phyloP scores from a whole-genome alignment of 2,888 invertebrate species.

The Ichneumoninae sp. region DNA sequence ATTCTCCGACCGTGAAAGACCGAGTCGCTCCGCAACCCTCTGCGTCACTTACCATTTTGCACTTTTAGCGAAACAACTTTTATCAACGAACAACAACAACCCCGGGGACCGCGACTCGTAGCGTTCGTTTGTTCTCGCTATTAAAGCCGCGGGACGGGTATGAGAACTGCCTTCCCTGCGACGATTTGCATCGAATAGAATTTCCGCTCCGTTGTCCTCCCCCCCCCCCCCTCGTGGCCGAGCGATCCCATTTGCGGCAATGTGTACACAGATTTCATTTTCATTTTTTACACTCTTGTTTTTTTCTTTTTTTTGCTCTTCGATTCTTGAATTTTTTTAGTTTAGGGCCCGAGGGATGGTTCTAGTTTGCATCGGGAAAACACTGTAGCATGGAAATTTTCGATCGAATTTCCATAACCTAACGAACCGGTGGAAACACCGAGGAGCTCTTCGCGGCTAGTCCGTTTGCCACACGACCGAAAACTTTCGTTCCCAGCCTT shows the following conservation, averaged over 20 bases:
- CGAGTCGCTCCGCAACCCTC: background rate
- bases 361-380: conserved; percentile 29
- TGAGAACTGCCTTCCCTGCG: conserved; percentile 1
- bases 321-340: conserved; percentile 14
- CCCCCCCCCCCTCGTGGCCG: background rate
- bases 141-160: conserved; percentile 15
- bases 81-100: background rate
- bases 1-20: background rate
- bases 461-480: conserved; percentile 22
- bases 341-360: background rate
- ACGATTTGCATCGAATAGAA: conserved; percentile 44
- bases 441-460: conserved; percentile 10
- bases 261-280: conserved; percentile 31
- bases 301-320: conserved; percentile 6
- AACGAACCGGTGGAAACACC: conserved; percentile 34
- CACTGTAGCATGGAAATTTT: conserved; percentile 33
- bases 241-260: conserved; percentile 38
- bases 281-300: background rate
- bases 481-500: conserved; percentile 18
- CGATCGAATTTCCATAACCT: conserved; percentile 49
- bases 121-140: conserved; percentile 40
- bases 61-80: conserved; percentile 1
- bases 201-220: background rate
- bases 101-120: background rate
- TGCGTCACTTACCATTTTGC: background rate